Base-by-base conservation (phyloP, 1,140 invertebrate species). In the Octopus bimaculoides region DNA sequence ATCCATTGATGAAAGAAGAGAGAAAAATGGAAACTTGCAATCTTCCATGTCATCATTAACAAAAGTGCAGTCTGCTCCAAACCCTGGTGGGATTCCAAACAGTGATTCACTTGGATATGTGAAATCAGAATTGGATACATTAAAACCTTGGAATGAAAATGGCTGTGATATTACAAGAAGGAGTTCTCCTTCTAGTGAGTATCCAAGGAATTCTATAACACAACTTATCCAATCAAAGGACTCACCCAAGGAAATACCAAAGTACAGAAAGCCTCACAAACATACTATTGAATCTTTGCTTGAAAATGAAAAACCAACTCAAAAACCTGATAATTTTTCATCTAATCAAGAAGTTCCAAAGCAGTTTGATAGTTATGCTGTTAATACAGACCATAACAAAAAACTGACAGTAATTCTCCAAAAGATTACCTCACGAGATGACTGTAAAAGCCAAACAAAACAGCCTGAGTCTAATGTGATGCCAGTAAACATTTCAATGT, bases 161-260 rank as follows among this genome's bases (percentile, higher is more conserved):
- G 66, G 66, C 66, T 71, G 66, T 71, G 66, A 71, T 71, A 71
- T 71, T 71, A n/a, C 66, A n/a, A 71, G 17, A 71, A 71, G 66
- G 66, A 14, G 17, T 71, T 71, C 66, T 61, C 56, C 56, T 71
- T 71, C 66, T 9, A 20, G 66, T 71, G 66, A 71, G 6, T 14
- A 14, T 71, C 66, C 66, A 71, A 71, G 66, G 66, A 71, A 71
- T 71, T 71, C 14, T 71, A 9, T 71, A 41, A 41, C 26, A n/a
- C 66, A 71, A 71, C 26, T n/a, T 17, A 12, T 20, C 26, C 66
- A 71, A 71, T n/a, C 66, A 14, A 71, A 71, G 17, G 66, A 71
- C 66, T 75, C 17, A 9, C 41, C 52, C 41, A 75, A 53, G 52
- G 74, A 52, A 14, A 75, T 75, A 12, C 20, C 74, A 52, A 75